Base-by-base conservation (phyloP, 2,888 invertebrate species). In the Cordylochernes scorpioides region DNA sequence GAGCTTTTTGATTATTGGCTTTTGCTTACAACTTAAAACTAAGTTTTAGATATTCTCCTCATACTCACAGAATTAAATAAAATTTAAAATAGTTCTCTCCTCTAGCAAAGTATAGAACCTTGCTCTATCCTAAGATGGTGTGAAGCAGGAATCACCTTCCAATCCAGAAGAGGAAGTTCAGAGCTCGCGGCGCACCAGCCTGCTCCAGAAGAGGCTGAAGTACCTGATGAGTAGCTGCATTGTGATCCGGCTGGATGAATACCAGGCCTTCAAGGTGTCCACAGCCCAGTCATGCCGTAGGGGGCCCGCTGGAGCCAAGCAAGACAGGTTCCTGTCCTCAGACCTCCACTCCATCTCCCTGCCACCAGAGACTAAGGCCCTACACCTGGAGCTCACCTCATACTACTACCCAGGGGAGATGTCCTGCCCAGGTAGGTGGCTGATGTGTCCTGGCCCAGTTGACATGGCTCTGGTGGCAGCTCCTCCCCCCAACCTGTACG, bases 381-480 rank as follows among this genome's bases (percentile, higher is more conserved):
- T 94, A n/a, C 91, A 94, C 54, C 72, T 86, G 1, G 94, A 97
- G 51, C 73, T 86, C 41, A 84, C 84, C 1, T 78, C 80, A 50
- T 58, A 51, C 44, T 94, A 91, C 51, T 88, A 88, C 50, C 86
- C 88, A 0, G 78, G 75, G 25, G 78, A 80, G 47, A 65, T 71
- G 32, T 69, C 71, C 45, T 80, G 78, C 58, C 80, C 82, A 46
- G 59, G 80, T 80, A 60, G 63, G 65, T 7, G 25, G 6, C 19
- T 18, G 12, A 24, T 17, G 4, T n/a, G n/a, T n/a, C n/a, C n/a
- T n/a, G n/a, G n/a, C n/a, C n/a, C n/a, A n/a, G n/a, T n/a, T n/a
- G n/a, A n/a, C n/a, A n/a, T n/a, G n/a, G n/a, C n/a, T n/a, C n/a
- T 32, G 33, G 24, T 60, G 63, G 35, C 59, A 88, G 88, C 91